Evolutionary conservation across 2,113 vertebrate species (phyloP).

Genomic region (Paralichthys olivaceus): DNA sequence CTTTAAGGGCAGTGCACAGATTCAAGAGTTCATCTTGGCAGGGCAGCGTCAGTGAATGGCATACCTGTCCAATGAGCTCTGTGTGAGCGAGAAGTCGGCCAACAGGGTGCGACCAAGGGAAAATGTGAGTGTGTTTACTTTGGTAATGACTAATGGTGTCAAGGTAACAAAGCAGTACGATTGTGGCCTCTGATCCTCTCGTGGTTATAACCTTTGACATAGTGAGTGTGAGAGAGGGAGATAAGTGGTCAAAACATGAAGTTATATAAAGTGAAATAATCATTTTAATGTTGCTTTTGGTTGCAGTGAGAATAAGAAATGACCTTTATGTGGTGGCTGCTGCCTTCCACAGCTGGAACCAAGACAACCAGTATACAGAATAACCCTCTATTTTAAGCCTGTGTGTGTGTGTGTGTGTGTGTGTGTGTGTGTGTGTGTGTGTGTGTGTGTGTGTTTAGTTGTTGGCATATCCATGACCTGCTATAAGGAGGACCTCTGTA

Average conservation of each 20-base stretch:
- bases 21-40: neutral
- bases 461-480: constrained; percentile 14
- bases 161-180: constrained; percentile 62
- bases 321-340: constrained; percentile 1
- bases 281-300: neutral
- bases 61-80: constrained; percentile 58
- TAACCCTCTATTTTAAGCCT: constrained; percentile 52
- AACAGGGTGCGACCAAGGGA: constrained; percentile 63
- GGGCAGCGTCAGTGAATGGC: constrained; percentile 23
- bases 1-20: neutral
- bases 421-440: constrained; percentile 14
- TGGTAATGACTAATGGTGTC: constrained; percentile 73
- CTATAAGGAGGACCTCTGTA: constrained; percentile 3
- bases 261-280: neutral
- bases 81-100: constrained; percentile 37
- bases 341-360: constrained; percentile 38
- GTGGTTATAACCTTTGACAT: constrained; percentile 56
- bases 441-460: constrained; percentile 2
- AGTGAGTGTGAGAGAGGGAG: constrained; percentile 5
- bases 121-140: constrained; percentile 65
- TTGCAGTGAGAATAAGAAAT: constrained; percentile 1
- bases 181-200: constrained; percentile 58
- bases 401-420: constrained; percentile 22
- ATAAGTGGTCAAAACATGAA: constrained; percentile 14
- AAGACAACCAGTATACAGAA: constrained; percentile 44